phyloP scores from a whole-genome alignment of 2,888 invertebrate species.

The Andrena minutula region DNA sequence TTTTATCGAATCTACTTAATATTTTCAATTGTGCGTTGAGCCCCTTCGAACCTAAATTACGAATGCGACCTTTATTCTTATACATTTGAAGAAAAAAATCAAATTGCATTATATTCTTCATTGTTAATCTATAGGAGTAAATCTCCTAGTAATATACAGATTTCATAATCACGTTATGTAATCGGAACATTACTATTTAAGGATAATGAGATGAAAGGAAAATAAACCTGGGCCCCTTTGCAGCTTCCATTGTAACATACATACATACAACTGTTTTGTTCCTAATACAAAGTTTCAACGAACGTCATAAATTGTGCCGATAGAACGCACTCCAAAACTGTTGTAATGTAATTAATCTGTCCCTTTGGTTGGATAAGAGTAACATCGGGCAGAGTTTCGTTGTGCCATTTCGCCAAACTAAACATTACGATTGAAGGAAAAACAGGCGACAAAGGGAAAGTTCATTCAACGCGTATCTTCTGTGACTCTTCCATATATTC shows the following conservation, averaged over 20 bases:
- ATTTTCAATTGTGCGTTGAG: neutral
- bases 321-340: neutral
- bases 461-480: neutral
- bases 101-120: no score
- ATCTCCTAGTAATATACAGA: no score
- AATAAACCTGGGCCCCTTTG: no score
- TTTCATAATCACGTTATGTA: no score
- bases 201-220: no score
- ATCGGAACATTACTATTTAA: no score
- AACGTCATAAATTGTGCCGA: neutral
- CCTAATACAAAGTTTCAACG: neutral
- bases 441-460: neutral
- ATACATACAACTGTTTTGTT: neutral
- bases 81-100: neutral
- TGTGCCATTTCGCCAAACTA: neutral
- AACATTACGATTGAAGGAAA: neutral
- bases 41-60: no score
- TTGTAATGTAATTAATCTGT: neutral
- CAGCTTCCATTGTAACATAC: no score
- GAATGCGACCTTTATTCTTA: neutral
- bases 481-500: constrained; percentile 16
- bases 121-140: no score
- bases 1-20: neutral
- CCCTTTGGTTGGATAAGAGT: neutral
- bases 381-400: neutral